phyloP scores from a whole-genome alignment of 2,888 invertebrate genomes.

The Cetonia aurata region DNA sequence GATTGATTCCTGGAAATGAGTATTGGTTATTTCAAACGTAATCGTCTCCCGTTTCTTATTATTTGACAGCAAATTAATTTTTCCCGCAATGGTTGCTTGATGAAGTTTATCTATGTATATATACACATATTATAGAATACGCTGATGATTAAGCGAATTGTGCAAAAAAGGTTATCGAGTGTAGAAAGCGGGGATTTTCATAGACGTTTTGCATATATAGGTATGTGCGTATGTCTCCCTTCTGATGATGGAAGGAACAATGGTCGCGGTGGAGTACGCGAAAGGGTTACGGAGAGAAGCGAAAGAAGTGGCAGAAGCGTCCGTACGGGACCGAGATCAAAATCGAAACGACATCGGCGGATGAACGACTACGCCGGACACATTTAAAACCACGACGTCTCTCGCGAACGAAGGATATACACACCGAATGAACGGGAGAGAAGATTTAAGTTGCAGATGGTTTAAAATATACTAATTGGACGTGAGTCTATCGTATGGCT shows the following conservation, averaged over 20 bases:
- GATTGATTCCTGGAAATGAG: slow-evolving; percentile 26
- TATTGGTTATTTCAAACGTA: too few relatives aligned
- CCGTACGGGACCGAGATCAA: slow-evolving; percentile 58
- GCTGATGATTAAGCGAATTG: too few relatives aligned
- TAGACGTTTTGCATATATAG: too few relatives aligned
- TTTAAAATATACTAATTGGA: slow-evolving; percentile 66
- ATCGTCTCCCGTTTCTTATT: too few relatives aligned
- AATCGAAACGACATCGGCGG: slow-evolving; percentile 60
- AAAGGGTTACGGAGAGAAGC: slow-evolving; percentile 12
- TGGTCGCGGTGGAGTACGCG: slow-evolving; percentile 39
- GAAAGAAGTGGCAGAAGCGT: not conserved
- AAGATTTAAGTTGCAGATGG: slow-evolving; percentile 63
- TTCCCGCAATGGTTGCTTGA: too few relatives aligned
- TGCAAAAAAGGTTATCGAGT: too few relatives aligned
- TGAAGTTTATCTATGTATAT: too few relatives aligned
- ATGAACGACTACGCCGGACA: slow-evolving; percentile 53
- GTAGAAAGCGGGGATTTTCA: too few relatives aligned
- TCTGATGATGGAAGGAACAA: slow-evolving; percentile 55
- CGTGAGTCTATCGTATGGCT: slow-evolving; percentile 64
- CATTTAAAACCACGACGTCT: slow-evolving; percentile 45
- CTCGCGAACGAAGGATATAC: slow-evolving; percentile 49
- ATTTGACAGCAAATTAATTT: too few relatives aligned
- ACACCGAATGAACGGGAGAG: slow-evolving; percentile 44
- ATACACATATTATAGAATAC: too few relatives aligned
- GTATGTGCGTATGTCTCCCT: slow-evolving; percentile 50